A percentile compares a stretch with the other conserved stretches of the same genome.
Evolutionary conservation across 2,888 invertebrate species (phyloP).

Genomic region (Rosalia funebris): DNA sequence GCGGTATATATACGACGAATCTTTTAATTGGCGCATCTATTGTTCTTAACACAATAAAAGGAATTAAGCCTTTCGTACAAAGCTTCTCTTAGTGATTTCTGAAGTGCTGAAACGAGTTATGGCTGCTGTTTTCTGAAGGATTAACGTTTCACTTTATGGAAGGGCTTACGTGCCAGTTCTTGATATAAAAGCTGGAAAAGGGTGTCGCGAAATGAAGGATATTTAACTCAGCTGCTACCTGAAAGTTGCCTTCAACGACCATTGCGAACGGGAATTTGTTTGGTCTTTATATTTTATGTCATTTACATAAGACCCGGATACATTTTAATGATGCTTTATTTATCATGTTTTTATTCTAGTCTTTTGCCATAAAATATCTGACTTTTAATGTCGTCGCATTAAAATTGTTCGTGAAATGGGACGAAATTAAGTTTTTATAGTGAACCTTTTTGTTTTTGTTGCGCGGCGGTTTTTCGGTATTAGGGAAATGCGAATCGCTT

Average conservation of each 20-base stretch:
- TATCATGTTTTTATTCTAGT: slow-evolving; percentile 23
- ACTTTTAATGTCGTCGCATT: slow-evolving; percentile 21
- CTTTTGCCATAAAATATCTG: slow-evolving; percentile 19
- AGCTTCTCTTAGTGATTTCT: slow-evolving; percentile 39
- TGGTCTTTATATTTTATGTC: slow-evolving; percentile 27
- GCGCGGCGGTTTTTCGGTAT: background rate
- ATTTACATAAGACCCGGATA: slow-evolving; percentile 27
- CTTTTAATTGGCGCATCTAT: slow-evolving; percentile 39
- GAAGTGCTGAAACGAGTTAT: slow-evolving; percentile 48
- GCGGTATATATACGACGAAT: slow-evolving; percentile 10
- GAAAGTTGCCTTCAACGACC: slow-evolving; percentile 25
- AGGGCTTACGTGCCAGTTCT: slow-evolving; percentile 47
- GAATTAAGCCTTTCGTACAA: slow-evolving; percentile 35
- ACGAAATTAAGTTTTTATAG: slow-evolving; percentile 22
- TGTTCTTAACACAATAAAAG: slow-evolving; percentile 37
- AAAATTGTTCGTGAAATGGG: slow-evolving; percentile 15
- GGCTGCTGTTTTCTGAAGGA: slow-evolving; percentile 51
- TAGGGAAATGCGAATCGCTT: slow-evolving; percentile 1
- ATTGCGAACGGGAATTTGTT: slow-evolving; percentile 21
- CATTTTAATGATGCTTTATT: slow-evolving; percentile 27
- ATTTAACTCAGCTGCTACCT: slow-evolving; percentile 42
- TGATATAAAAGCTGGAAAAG: slow-evolving; percentile 37
- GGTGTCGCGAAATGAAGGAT: slow-evolving; percentile 41
- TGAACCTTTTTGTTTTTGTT: slow-evolving; percentile 8
- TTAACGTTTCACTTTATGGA: slow-evolving; percentile 54